These are phyloP conservation scores for Sycophila texana DNA, from an alignment of 2,888 invertebrate species.

Conservation along the genomic window DNA sequence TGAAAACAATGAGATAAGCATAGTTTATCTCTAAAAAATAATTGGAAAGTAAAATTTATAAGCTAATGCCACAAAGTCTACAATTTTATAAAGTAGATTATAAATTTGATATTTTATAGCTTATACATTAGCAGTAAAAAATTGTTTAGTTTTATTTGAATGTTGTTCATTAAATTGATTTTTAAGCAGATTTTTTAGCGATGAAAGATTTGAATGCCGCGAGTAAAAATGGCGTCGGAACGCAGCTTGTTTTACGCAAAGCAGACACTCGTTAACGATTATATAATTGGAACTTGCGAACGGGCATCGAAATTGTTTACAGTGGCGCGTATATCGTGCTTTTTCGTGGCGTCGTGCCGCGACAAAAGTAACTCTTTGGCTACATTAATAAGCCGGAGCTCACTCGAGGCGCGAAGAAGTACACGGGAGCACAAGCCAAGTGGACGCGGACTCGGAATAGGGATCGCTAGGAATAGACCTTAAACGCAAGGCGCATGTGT, in stretches of 20 bases:
- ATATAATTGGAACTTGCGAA: constrained; percentile 2
- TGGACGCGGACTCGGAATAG: constrained; percentile 64
- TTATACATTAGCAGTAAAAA: too few species aligned
- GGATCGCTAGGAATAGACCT: constrained; percentile 66
- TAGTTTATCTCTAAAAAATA: too few species aligned
- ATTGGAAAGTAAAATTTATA: too few species aligned
- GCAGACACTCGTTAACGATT: background rate
- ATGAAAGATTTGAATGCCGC: too few species aligned
- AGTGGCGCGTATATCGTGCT: constrained; percentile 6
- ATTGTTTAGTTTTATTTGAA: too few species aligned
- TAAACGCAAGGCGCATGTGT: constrained; percentile 58
- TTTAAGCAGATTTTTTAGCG: too few species aligned
- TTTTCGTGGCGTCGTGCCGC: constrained; percentile 16
- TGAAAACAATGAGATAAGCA: too few species aligned
- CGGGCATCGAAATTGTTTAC: constrained; percentile 24
- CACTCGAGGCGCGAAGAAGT: background rate
- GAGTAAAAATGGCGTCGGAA: too few species aligned
- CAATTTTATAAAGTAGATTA: too few species aligned
- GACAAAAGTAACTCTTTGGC: constrained; percentile 30
- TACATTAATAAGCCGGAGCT: constrained; percentile 57
- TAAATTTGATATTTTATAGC: too few species aligned
- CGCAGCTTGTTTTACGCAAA: background rate
- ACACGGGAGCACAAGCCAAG: constrained; percentile 49
- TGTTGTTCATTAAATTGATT: too few species aligned
- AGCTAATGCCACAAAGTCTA: too few species aligned